Base-by-base conservation (phyloP, 2,888 invertebrate species). In the Lagria hirta region DNA sequence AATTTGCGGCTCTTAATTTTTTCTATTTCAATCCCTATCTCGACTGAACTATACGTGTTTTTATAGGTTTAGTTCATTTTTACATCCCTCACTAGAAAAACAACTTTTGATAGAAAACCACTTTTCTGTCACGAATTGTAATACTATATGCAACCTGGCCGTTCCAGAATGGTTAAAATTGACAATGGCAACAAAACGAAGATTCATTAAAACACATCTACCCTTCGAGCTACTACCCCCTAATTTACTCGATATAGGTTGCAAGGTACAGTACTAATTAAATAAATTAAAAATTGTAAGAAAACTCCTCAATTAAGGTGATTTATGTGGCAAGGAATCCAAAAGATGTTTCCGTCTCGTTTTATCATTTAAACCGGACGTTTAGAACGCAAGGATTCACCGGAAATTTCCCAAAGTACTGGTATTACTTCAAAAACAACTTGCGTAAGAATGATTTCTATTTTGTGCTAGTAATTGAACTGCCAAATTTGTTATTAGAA, bases 251-350 rank as follows among this genome's bases (percentile, higher is more conserved):
- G 73, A 78, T 20, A 57, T 79, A 79, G 67, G 77, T 75, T n/a
- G n/a, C n/a, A n/a, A n/a, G n/a, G n/a, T n/a, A n/a, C 60, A 51
- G 8, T 29, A 4, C 1, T 14, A 6, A 21, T 1, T 10, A 3
- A 1, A 2, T 10, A 30, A 20, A 13, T 32, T 7, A 5, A 16
- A 3, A 29, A 4, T n/a, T 7, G n/a, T 2, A 30, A 4, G 8
- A n/a, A n/a, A n/a, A n/a, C n/a, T n/a, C n/a, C n/a, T n/a, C 13
- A 15, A 3, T 22, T 21, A 4, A 38, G 38, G 10, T 38, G 20
- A 76, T 89, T 16, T 89, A 88, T 61, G 82, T 88, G 0, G 83
- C 84, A 0, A 74, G 89, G 22, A 85, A 89, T 69, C 87, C 88
- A 0, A 82, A 85, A 61, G 89, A 89, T 64, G 84, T 86, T 0